Base-by-base conservation (phyloP, 2,113 vertebrate species). In the Bos indicus region DNA sequence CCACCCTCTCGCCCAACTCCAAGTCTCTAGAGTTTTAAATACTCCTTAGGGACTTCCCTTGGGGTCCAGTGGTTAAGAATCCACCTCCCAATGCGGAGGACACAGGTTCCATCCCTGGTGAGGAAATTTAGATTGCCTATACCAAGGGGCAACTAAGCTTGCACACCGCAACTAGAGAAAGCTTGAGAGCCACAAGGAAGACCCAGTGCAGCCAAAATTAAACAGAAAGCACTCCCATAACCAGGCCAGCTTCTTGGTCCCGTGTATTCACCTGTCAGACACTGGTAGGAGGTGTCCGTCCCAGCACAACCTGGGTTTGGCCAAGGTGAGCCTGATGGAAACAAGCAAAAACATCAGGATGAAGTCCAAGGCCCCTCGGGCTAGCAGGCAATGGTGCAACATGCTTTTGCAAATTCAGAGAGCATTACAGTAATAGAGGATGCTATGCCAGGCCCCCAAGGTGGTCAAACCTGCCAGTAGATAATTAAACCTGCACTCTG, bases 381-480 rank as follows among this genome's bases (percentile, higher is more conserved):
- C 40, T 19, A 43, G n/a, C 14, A 74, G 48, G 78, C 1, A 0
- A 43, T 10, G 28, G 28, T 2, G 0, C 90, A 60, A 86, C 0
- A 11, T 48, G 48, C 48, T 48, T 92, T 36, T 33, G 54, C 30
- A 59, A 56, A 10, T 57, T 54, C 74, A 83, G 84, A 83, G 62
- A 59, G 46, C 19, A 26, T 6, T 3, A 33, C 33, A 23, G 17
- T 13, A n/a, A 16, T 7, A 60, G 71, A 56, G 17, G 28, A 9
- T 40, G 67, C 56, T 57, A 56, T 7, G 2, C 3, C 23, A 28
- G 40, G 40, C 30, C 1, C 6, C 54, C 17, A 16, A 67, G 17
- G 62, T 0, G 0, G 0, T 2, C 23, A 36, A n/a, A 10, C 40
- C 16, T 30, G 52, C 17, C 94, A 8, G 54, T 4, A 9, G 59